Percentiles rank a stretch among this genome's conserved stretches.
Conservation (phyloP, 2,888 invertebrate genomes). For the Cataglyphis rosenhaueri region DNA sequence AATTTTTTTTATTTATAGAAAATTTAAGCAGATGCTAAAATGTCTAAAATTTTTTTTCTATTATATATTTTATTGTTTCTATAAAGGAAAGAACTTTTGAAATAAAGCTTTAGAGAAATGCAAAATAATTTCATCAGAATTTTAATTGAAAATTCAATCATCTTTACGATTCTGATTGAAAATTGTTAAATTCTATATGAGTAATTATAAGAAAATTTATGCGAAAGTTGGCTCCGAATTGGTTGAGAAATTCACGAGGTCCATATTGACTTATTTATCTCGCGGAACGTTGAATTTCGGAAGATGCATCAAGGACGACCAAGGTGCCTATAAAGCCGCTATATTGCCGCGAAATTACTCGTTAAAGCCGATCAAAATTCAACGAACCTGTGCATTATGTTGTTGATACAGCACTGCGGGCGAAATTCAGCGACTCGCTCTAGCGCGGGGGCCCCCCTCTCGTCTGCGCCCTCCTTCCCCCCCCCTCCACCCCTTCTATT, state of each 20-base stretch:
- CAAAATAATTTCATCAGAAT: not conserved
- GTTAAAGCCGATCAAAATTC: conserved; percentile 55
- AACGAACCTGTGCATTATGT: conserved; percentile 62
- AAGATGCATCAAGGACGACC: conserved; percentile 4
- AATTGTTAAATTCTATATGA: not conserved
- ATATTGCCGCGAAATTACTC: conserved; percentile 37
- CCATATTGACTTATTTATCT: conserved; percentile 10
- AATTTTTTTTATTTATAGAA: not conserved
- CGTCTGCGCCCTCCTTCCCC: not conserved
- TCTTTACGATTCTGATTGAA: not conserved
- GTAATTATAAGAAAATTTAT: too few relatives aligned
- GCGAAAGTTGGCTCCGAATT: not conserved
- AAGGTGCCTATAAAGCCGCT: not conserved
- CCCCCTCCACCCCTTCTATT: not conserved
- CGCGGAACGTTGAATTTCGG: conserved; percentile 18
- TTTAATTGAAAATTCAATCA: not conserved
- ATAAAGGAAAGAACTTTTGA: not conserved
- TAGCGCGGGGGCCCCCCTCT: conserved; percentile 3
- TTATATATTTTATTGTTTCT: not conserved
- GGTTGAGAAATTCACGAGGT: not conserved
- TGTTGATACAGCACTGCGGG: conserved; percentile 60
- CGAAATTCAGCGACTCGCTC: conserved; percentile 53
- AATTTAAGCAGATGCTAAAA: not conserved
- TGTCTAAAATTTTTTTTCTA: not conserved
- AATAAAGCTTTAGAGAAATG: not conserved